Conservation (phyloP, 2,888 invertebrate species). For the Andrena hattorfiana region DNA sequence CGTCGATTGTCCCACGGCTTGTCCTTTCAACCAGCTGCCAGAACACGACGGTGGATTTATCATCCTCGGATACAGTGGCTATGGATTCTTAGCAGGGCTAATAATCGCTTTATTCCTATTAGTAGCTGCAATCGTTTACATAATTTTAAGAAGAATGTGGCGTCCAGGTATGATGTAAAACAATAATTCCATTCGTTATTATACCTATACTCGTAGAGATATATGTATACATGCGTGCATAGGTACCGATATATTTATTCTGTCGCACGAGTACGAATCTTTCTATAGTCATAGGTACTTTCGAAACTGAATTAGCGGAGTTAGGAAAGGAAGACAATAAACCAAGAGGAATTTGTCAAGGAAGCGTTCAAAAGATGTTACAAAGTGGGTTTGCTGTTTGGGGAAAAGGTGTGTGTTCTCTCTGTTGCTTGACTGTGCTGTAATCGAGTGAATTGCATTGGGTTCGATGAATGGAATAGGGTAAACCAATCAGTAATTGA, state of each 20-base stretch:
- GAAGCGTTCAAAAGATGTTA: background rate
- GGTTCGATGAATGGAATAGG: too few relatives aligned
- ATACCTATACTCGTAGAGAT: background rate
- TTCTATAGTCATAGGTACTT: background rate
- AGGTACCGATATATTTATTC: too few relatives aligned
- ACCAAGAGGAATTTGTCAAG: background rate
- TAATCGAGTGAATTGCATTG: too few relatives aligned
- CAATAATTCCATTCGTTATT: background rate
- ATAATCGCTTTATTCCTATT: conserved; percentile 86
- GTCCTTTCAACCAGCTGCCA: conserved; percentile 86
- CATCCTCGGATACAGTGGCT: conserved; percentile 88
- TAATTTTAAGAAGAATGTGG: background rate
- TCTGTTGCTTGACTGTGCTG: too few relatives aligned
- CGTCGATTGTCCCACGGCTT: conserved; percentile 90
- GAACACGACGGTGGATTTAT: conserved; percentile 84
- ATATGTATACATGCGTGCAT: too few relatives aligned
- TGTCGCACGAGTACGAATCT: background rate
- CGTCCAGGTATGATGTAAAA: conserved; percentile 28
- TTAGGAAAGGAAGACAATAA: background rate
- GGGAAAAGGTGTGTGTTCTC: conserved; percentile 32
- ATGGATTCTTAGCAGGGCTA: conserved; percentile 88
- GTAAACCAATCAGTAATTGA: too few relatives aligned
- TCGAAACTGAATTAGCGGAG: background rate
- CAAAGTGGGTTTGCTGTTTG: conserved; percentile 38
- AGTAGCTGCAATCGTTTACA: conserved; percentile 76